Conservation (phyloP, 2,888 invertebrate genomes). For the Patella ulyssiponensis region DNA sequence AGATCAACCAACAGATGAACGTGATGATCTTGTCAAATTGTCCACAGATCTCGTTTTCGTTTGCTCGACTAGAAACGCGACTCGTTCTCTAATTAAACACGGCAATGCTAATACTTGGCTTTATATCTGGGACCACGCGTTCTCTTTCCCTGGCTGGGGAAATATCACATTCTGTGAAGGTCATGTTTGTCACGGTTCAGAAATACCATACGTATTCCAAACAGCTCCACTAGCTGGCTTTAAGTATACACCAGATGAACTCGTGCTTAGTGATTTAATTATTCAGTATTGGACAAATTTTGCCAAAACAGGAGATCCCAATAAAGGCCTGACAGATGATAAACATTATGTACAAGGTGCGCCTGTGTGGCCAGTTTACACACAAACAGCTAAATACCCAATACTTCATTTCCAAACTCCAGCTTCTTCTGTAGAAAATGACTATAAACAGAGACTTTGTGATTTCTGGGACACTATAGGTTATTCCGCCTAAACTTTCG, state of each 20-base stretch:
- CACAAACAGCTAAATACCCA: conserved; percentile 30
- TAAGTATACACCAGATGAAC: conserved; percentile 48
- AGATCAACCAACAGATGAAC: conserved; percentile 35
- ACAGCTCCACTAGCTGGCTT: conserved; percentile 45
- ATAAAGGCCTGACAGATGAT: conserved; percentile 32
- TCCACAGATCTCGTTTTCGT: conserved; percentile 58
- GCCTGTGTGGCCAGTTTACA: conserved; percentile 49
- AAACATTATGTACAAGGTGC: conserved; percentile 9
- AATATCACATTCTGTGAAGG: conserved; percentile 54
- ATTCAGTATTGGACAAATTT: conserved; percentile 65
- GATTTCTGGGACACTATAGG: conserved; percentile 62
- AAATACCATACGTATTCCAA: conserved; percentile 58
- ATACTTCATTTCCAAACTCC: conserved; percentile 49
- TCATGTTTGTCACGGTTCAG: conserved; percentile 61
- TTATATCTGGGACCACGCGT: conserved; percentile 56
- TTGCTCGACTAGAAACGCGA: conserved; percentile 51
- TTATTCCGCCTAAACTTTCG: conserved; percentile 42
- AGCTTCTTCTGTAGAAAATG: conserved; percentile 32
- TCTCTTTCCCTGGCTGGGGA: conserved; percentile 57
- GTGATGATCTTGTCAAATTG: conserved; percentile 38
- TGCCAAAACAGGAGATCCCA: conserved; percentile 60
- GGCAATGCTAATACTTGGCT: conserved; percentile 36
- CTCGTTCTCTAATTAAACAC: conserved; percentile 31
- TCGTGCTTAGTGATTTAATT: conserved; percentile 44
- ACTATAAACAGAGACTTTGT: conserved; percentile 46